These are phyloP conservation scores for Arbacia lixula DNA, from an alignment of 53 echinoderm and acorn worm species.

Conservation along the genomic window DNA sequence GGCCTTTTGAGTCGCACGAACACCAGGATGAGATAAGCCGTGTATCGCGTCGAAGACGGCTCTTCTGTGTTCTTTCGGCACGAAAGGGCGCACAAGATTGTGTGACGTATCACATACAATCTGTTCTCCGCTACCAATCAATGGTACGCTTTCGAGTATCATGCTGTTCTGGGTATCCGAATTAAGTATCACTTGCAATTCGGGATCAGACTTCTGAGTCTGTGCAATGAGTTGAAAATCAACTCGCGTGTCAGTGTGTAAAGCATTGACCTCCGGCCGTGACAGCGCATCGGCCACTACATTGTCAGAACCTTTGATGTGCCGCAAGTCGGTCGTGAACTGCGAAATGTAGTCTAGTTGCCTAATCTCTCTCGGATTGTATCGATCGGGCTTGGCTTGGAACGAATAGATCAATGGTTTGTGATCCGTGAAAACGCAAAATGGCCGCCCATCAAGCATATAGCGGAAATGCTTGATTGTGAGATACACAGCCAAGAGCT, in stretches of 20 bases:
- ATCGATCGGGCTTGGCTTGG: slow-evolving; percentile 49
- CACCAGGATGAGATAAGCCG: too few relatives aligned
- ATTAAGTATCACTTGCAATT: too few relatives aligned
- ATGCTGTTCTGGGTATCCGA: neutral
- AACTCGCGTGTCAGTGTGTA: slow-evolving; percentile 17
- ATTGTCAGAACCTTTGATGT: slow-evolving; percentile 62
- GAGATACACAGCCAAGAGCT: slow-evolving; percentile 57
- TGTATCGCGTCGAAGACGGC: slow-evolving; percentile 65
- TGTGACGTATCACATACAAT: too few relatives aligned
- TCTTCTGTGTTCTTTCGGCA: slow-evolving; percentile 25
- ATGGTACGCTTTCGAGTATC: slow-evolving; percentile 8
- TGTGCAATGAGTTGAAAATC: too few relatives aligned
- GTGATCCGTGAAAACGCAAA: slow-evolving; percentile 66
- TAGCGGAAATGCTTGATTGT: slow-evolving; percentile 57
- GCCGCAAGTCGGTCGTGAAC: slow-evolving; percentile 63
- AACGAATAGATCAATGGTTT: slow-evolving; percentile 58
- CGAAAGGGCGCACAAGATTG: slow-evolving; percentile 53
- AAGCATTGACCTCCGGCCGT: slow-evolving; percentile 30
- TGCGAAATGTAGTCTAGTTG: slow-evolving; percentile 73
- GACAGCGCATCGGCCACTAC: slow-evolving; percentile 66
- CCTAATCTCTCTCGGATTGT: slow-evolving; percentile 64
- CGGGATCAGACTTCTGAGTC: too few relatives aligned
- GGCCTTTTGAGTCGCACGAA: too few relatives aligned
- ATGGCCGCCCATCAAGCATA: slow-evolving; percentile 60
- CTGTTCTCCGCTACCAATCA: too few relatives aligned